Conservation (phyloP, 2,113 vertebrate genomes). For the Sprattus sprattus region DNA sequence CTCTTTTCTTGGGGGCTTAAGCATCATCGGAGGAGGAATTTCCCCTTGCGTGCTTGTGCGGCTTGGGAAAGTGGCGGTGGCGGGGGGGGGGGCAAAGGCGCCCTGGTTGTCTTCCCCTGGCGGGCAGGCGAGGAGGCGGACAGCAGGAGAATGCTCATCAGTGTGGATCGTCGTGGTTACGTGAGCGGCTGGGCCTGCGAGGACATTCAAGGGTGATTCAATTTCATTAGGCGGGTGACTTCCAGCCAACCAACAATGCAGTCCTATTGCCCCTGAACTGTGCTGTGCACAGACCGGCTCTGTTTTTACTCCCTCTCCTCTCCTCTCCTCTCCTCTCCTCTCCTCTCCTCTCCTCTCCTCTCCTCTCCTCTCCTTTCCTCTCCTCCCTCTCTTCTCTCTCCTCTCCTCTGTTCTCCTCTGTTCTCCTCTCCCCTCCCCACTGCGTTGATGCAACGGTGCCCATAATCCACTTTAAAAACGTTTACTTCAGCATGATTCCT, state of each 20-base stretch:
- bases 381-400: background rate
- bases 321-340: background rate
- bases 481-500: conserved; percentile 8
- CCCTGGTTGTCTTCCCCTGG: background rate
- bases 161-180: background rate
- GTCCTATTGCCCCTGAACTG: background rate
- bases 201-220: background rate
- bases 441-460: background rate
- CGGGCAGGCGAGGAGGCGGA: background rate
- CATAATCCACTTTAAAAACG: conserved; percentile 2
- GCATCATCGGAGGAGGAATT: no score
- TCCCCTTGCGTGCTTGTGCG: background rate
- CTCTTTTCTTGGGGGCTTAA: background rate
- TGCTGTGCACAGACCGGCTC: background rate
- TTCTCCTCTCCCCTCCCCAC: background rate
- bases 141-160: background rate
- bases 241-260: background rate
- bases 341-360: background rate
- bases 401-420: background rate
- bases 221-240: background rate
- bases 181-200: background rate
- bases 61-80: background rate
- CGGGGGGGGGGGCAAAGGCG: background rate
- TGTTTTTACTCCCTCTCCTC: background rate
- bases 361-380: background rate